Evolutionary conservation across 2,888 invertebrate genomes (phyloP).

Genomic region (Agrenia bidenticulata): DNA sequence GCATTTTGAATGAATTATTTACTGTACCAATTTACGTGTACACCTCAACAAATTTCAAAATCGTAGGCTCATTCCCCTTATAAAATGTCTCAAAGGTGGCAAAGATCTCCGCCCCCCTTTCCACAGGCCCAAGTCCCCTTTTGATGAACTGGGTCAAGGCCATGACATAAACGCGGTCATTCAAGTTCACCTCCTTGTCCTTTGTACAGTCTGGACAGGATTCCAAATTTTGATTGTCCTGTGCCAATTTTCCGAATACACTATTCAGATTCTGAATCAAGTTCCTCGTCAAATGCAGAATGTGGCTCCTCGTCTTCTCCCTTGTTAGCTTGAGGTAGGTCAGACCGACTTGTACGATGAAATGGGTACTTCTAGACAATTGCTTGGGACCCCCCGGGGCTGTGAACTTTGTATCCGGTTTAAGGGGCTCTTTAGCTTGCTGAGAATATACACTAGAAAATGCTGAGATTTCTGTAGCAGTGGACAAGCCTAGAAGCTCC

Average conservation of each 20-base stretch:
- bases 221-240: constrained; percentile 1
- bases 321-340: background rate
- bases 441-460: too few species aligned
- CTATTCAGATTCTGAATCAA: background rate
- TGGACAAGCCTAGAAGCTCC: too few species aligned
- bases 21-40: too few species aligned
- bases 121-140: constrained; percentile 1
- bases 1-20: too few species aligned
- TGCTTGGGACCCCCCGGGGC: too few species aligned
- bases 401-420: too few species aligned
- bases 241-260: background rate
- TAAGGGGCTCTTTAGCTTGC: too few species aligned
- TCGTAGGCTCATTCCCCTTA: background rate
- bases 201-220: background rate
- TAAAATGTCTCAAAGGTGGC: background rate
- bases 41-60: background rate
- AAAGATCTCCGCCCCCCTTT: background rate
- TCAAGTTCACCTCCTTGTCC: background rate
- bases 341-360: background rate
- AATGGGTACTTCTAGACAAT: background rate
- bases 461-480: too few species aligned
- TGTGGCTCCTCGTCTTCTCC: background rate
- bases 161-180: background rate
- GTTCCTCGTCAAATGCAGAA: background rate
- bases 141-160: background rate